Conservation (phyloP, 2,888 invertebrate species). For the Amiota communis region DNA sequence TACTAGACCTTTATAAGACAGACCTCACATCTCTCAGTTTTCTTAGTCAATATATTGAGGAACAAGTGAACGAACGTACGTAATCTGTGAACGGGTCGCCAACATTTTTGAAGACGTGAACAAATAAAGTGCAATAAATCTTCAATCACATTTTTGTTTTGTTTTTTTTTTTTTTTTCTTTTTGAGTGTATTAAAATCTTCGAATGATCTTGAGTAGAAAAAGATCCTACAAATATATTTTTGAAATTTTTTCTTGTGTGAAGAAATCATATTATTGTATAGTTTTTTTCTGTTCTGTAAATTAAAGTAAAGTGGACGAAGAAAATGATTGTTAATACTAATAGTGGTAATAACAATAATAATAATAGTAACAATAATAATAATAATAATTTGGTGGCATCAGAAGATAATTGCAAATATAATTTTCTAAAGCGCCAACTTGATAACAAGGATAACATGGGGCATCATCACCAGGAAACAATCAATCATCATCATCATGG, state of each 20-base stretch:
- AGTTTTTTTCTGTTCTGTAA: constrained; percentile 11
- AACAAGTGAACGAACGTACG: neutral
- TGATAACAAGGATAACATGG: constrained; percentile 38
- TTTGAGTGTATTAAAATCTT: neutral
- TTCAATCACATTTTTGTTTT: constrained; percentile 9
- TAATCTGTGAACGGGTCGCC: neutral
- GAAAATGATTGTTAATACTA: constrained; percentile 60
- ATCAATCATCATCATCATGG: constrained; percentile 45
- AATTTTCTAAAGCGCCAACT: constrained; percentile 70
- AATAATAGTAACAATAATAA: constrained; percentile 47
- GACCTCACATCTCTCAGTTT: too few species aligned
- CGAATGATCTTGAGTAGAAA: too few species aligned
- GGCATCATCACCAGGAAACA: constrained; percentile 18
- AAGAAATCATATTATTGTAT: neutral
- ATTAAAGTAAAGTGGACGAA: neutral
- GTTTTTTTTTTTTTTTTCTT: constrained; percentile 19
- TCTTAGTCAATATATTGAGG: neutral
- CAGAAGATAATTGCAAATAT: constrained; percentile 56
- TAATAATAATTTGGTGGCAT: constrained; percentile 38
- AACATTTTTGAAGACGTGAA: neutral
- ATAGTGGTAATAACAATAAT: constrained; percentile 19
- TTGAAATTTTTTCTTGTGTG: too few species aligned
- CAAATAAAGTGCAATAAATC: neutral
- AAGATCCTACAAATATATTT: too few species aligned
- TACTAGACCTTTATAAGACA: too few species aligned